Percentiles rank a stretch among this genome's conserved stretches.
These are phyloP conservation scores for Xiphorhynchus erythropygius DNA, from an alignment of 2,797 vertebrate species.

Conservation along the genomic window DNA sequence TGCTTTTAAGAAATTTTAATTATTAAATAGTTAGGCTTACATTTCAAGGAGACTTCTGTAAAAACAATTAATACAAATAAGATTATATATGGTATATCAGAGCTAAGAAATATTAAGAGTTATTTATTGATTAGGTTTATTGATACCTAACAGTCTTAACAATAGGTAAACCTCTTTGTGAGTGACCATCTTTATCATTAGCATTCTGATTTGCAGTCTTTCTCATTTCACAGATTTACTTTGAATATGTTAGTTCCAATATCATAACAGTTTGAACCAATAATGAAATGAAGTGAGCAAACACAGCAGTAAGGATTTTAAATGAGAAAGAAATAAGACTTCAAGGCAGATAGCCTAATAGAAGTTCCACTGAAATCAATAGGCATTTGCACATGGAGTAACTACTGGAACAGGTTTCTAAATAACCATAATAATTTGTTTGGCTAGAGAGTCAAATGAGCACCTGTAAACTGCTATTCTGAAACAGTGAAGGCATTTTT, in stretches of 20 bases:
- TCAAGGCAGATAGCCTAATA: background rate
- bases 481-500: background rate
- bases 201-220: background rate
- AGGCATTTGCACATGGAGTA: background rate
- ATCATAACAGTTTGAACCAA: background rate
- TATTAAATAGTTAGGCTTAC: slow-evolving; percentile 62
- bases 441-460: background rate
- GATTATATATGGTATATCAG: slow-evolving; percentile 30
- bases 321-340: slow-evolving; percentile 32
- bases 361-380: slow-evolving; percentile 22
- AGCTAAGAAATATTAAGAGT: background rate
- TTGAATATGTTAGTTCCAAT: background rate
- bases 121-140: slow-evolving; percentile 27
- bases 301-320: background rate
- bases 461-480: background rate
- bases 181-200: slow-evolving; percentile 9
- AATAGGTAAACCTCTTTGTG: background rate
- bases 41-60: slow-evolving; percentile 32
- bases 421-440: slow-evolving; percentile 17
- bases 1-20: slow-evolving; percentile 73
- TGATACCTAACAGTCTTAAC: slow-evolving; percentile 9
- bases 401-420: background rate
- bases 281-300: slow-evolving; percentile 10
- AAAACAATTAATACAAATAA: slow-evolving; percentile 53
- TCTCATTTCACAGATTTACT: background rate